Conservation (phyloP, 2,113 vertebrate genomes). For the Eulacestoma nigropectus region DNA sequence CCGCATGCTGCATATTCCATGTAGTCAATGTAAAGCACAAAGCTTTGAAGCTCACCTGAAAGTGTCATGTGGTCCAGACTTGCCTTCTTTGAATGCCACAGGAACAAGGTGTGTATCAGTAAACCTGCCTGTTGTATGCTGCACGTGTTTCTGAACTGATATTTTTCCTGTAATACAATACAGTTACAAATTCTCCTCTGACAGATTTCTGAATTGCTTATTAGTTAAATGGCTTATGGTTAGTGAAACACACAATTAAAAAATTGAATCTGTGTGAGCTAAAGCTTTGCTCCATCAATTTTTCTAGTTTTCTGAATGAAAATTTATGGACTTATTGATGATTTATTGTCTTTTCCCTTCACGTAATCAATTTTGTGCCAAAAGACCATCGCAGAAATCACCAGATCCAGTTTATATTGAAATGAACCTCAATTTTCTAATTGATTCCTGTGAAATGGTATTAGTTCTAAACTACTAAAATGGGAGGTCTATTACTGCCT, state of each 20-base stretch:
- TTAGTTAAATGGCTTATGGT: conserved; percentile 32
- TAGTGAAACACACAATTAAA: conserved; percentile 50
- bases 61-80: neutral
- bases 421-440: neutral
- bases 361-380: neutral
- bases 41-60: neutral
- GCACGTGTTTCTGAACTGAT: neutral
- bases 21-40: neutral
- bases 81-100: neutral
- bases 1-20: fast-evolving
- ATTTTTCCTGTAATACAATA: neutral
- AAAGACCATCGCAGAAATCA: neutral
- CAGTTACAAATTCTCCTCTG: neutral
- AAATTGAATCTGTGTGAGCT: neutral
- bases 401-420: neutral
- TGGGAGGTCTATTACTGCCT: neutral
- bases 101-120: neutral
- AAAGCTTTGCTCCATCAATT: conserved; percentile 37
- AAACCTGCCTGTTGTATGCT: neutral
- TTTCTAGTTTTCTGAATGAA: conserved; percentile 26
- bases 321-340: conserved; percentile 23
- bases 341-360: conserved; percentile 15
- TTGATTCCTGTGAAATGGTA: neutral
- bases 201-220: conserved; percentile 9
- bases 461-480: neutral